A percentile compares a stretch with the other conserved stretches of the same genome.
Conservation (phyloP, 2,888 invertebrate genomes). For the Drosophila helvetica region DNA sequence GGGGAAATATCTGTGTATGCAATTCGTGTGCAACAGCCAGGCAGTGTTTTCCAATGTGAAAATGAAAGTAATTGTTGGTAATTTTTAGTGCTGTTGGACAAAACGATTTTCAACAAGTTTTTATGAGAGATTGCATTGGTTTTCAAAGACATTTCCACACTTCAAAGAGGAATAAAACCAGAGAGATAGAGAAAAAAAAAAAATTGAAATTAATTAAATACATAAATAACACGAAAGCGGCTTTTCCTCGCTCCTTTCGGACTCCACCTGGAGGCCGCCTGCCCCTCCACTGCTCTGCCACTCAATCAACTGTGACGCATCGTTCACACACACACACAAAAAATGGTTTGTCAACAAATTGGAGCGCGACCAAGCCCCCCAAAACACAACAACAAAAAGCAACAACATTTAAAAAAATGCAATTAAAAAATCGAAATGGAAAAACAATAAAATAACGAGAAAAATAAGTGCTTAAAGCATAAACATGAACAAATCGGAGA, state of each 20-base stretch:
- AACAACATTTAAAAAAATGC: slow-evolving; percentile 45
- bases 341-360: slow-evolving; percentile 73
- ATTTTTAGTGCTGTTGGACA: slow-evolving; percentile 59
- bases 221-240: slow-evolving; percentile 69
- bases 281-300: slow-evolving; percentile 26
- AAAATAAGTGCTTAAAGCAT: slow-evolving; percentile 53
- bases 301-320: slow-evolving; percentile 74
- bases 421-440: slow-evolving; percentile 56
- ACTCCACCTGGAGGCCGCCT: slow-evolving; percentile 7
- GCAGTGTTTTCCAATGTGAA: slow-evolving; percentile 53
- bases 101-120: slow-evolving; percentile 70
- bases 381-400: slow-evolving; percentile 6
- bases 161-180: slow-evolving; percentile 17
- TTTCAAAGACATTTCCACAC: slow-evolving; percentile 45
- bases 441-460: slow-evolving; percentile 67
- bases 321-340: slow-evolving; percentile 38
- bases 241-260: slow-evolving; percentile 30
- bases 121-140: slow-evolving; percentile 39
- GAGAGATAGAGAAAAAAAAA: slow-evolving; percentile 19
- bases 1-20: slow-evolving; percentile 3
- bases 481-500: slow-evolving; percentile 44
- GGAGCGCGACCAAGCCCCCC: slow-evolving; percentile 76
- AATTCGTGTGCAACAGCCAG: slow-evolving; percentile 29
- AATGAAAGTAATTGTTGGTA: slow-evolving; percentile 72
- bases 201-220: slow-evolving; percentile 71